Evolutionary conservation across 2,888 invertebrate species (phyloP), one percentile per base, ranked within the genome.

Genomic region (Phyto melanocephala): DNA sequence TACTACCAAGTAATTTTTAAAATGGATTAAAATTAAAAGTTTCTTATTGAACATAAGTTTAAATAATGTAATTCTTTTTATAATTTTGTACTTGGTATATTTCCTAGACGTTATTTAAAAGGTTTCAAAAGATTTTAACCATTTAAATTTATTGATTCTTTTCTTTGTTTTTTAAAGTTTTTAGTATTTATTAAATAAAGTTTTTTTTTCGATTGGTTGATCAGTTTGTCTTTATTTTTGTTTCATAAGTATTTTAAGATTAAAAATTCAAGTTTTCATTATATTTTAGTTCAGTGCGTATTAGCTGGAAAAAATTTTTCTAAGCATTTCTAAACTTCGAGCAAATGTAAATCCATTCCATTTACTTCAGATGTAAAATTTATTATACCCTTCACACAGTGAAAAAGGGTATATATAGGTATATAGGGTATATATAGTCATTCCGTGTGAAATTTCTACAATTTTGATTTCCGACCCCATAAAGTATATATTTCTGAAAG

Each of bases 141-240:
- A 13, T 7, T 60, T 10, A 22, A n/a, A 4, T 33, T 54, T 24
- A 11, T 42, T n/a, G 2, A 40, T 8, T 63, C 52, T 33, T 63
- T 40, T 35, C 3, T 28, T 5, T 6, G 28, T 28, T n/a, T n/a
- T n/a, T n/a, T 8, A 20, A 15, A 47, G 5, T 11, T 63, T 33
- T 78, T 33, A 28, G 4, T 58, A 63, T 24, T 42, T 20, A 42
- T 56, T 10, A 28, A 79, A 72, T 72, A 79, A 79, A 79, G 22
- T 7, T 28, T 15, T 71, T n/a, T n/a, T 71, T 62, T 40, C 2
- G 15, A 50, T 71, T 40, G 33, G 47, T 47, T 3, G 28, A 28
- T 6, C 40, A 56, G 47, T 56, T 42, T 20, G 1, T 65, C 56
- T 28, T 58, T 70, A 45, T 54, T 60, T 17, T 47, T 37, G 15